Evolutionary conservation across 2,797 vertebrate genomes (phyloP).

Genomic region (Onychomys arenicola): DNA sequence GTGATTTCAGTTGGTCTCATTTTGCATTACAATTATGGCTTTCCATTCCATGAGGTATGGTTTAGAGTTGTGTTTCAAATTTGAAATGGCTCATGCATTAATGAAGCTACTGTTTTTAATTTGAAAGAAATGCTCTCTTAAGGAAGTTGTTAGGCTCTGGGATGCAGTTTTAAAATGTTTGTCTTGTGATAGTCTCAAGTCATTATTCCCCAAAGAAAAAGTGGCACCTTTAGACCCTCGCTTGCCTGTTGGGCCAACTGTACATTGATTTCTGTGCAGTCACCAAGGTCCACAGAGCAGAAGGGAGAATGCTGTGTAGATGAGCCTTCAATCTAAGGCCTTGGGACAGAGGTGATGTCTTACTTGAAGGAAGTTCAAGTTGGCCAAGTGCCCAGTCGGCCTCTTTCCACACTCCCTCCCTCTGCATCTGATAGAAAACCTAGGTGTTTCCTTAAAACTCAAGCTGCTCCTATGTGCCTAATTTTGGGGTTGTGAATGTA

Average conservation of each 20-base stretch:
- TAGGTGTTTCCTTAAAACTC: not conserved
- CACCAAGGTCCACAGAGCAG: not conserved
- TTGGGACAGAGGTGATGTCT: not conserved
- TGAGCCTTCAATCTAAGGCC: not conserved
- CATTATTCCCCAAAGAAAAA: not conserved
- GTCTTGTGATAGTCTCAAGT: not conserved
- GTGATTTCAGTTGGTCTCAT: slow-evolving; percentile 80
- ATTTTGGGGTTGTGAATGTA: not conserved
- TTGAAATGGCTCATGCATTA: slow-evolving; percentile 69
- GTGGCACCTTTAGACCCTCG: not conserved
- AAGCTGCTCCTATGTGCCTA: not conserved
- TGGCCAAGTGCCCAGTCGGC: not conserved
- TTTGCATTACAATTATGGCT: slow-evolving; percentile 75
- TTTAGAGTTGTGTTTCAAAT: slow-evolving; percentile 75
- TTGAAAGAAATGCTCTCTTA: slow-evolving; percentile 72
- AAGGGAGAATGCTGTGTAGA: not conserved
- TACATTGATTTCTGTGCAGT: not conserved
- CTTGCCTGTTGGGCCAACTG: not conserved
- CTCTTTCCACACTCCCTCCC: not conserved
- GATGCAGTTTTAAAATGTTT: slow-evolving; percentile 53
- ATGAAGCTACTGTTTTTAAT: slow-evolving; percentile 83
- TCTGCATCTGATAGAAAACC: not conserved
- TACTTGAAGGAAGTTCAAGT: not conserved
- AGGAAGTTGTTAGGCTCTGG: slow-evolving; percentile 57
- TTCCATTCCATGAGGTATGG: slow-evolving; percentile 73